Evolutionary conservation across 2,888 invertebrate species (phyloP), one percentile per base, ranked within the genome.

Genomic region (Platynereis dumerilii): DNA sequence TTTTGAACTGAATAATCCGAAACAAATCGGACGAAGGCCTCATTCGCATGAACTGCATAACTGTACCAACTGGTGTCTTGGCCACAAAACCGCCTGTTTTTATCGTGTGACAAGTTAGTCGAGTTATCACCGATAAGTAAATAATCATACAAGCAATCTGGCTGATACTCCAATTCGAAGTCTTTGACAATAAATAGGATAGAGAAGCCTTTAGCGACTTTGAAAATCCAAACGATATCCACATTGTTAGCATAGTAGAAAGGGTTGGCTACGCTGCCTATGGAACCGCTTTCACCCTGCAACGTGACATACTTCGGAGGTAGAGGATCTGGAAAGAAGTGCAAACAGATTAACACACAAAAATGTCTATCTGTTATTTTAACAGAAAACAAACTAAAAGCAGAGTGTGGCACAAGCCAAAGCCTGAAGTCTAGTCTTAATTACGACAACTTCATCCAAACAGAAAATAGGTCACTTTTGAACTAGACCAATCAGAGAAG

Each of bases 71-170:
- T 12, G n/a, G 39, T 15, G 28, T 28, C 7, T 3, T 44, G 20
- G 3, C 57, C 57, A 24, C 63, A 63, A 29, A 48, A 45, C 2
- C 63, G 24, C 12, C 34, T 34, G 34, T 5, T 34, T 7, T 12
- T 34, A 34, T 12, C 12, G 2, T 10, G n/a, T 2, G 2, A 7
- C 17, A 17, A 27, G 15, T 45, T 27, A 2, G 52, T 17, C n/a
- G n/a, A 2, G 1, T 26, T 20, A 17, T 63, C 57, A 20, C 34
- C 24, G 12, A 63, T 27, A 20, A 29, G 17, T 17, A 65, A 5
- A 48, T 48, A 65, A 52, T 65, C 65, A 42, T 65, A 65, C 29
- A 56, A 48, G 27, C 65, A 65, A 1, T 28, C 10, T 2, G 17
- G 12, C 34, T 65, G 65, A 15, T 34, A 27, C 42, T 65, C 65